Percentiles rank a stretch among this genome's conserved stretches.
Conservation (phyloP, 2,888 invertebrate species). For the Dascillus cervinus region DNA sequence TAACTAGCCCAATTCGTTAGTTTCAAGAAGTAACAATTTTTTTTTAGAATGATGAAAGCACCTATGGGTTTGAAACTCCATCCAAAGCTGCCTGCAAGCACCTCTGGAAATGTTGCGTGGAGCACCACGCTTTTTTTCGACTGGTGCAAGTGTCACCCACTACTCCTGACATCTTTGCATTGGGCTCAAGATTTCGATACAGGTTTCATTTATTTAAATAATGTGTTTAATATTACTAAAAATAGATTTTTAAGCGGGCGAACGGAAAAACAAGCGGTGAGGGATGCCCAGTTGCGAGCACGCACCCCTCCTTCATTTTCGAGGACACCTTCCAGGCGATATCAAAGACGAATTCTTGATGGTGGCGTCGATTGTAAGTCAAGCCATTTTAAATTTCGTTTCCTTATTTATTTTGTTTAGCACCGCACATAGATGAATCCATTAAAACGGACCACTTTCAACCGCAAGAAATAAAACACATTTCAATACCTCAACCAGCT, state of each 20-base stretch:
- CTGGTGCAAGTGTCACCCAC: constrained; percentile 74
- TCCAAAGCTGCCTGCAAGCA: constrained; percentile 90
- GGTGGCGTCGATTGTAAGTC: constrained; percentile 43
- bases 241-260: constrained; percentile 48
- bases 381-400: constrained; percentile 7
- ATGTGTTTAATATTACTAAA: background rate
- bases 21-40: background rate
- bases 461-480: constrained; percentile 44
- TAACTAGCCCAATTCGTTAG: constrained; percentile 45
- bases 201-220: constrained; percentile 46
- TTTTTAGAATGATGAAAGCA: constrained; percentile 80
- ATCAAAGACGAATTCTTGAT: constrained; percentile 57
- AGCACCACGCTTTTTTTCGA: constrained; percentile 91
- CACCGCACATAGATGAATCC: constrained; percentile 36
- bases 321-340: constrained; percentile 55
- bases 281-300: constrained; percentile 43
- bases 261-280: constrained; percentile 52
- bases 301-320: constrained; percentile 53
- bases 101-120: constrained; percentile 92
- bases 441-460: constrained; percentile 33
- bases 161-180: constrained; percentile 66
- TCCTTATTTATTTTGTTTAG: constrained; percentile 24
- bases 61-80: constrained; percentile 93
- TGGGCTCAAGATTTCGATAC: constrained; percentile 73
- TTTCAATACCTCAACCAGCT: constrained; percentile 51